phyloP scores from a whole-genome alignment of 2,113 vertebrate species.

The Alethe diademata region DNA sequence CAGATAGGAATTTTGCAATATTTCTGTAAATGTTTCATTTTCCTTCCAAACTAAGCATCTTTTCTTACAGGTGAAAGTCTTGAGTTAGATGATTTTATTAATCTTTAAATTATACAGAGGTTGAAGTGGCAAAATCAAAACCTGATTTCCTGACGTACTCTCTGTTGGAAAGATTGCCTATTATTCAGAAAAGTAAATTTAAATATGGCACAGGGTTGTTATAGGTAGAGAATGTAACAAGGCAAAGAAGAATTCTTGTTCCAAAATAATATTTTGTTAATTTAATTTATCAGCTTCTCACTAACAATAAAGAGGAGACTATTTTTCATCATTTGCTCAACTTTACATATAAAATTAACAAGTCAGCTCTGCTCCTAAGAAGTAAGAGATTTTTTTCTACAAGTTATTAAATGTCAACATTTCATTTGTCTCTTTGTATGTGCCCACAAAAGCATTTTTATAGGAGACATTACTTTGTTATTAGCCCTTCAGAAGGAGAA shows the following conservation, averaged over 20 bases:
- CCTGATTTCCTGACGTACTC: neutral
- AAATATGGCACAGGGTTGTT: neutral
- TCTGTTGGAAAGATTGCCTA: neutral
- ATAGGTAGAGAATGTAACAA: neutral
- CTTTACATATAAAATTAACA: neutral
- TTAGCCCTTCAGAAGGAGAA: slow-evolving; percentile 2
- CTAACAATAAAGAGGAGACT: neutral
- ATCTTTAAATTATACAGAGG: neutral
- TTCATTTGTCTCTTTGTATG: neutral
- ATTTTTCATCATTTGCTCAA: neutral
- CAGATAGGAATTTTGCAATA: neutral
- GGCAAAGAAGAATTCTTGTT: neutral
- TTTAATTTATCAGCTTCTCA: neutral
- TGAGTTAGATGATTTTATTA: neutral
- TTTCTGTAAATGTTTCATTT: neutral
- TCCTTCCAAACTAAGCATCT: neutral
- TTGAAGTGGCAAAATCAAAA: neutral
- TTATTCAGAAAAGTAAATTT: neutral
- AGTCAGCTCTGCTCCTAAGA: neutral
- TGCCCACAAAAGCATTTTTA: slow-evolving; percentile 1
- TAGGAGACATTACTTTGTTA: neutral
- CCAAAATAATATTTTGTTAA: neutral
- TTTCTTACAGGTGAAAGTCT: neutral
- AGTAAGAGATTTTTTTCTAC: neutral
- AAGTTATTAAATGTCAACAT: slow-evolving; percentile 16